Base-by-base conservation (phyloP, 92 coral and sea anemone species). In the Zoanthus solanderi region DNA sequence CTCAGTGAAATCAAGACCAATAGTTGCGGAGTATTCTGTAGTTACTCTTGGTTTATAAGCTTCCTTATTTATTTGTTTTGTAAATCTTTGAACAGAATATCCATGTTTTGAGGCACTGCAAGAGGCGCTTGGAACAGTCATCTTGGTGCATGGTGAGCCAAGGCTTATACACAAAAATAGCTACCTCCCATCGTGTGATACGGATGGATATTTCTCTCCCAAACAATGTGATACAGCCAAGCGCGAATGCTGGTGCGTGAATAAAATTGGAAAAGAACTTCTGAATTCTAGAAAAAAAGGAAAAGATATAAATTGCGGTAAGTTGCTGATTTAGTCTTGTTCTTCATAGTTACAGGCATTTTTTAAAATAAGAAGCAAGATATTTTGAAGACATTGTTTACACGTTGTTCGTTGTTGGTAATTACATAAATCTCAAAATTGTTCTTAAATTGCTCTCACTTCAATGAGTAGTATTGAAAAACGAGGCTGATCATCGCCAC, bases 131-230 rank as follows among this genome's bases (percentile, higher is more conserved):
- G 56, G 56, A 9, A 88, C 69, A 15, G n/a, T 29, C 12, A 34
- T 88, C 50, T 29, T 81, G 52, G 53, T 83, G n/a, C 68, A n/a
- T 45, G 88, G 88, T 47, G 91, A 73, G 31, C 83, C 83, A 32
- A 63, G 30, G 17, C 68, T 63, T 6, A 54, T 54, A 54, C 67
- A 78, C 68, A 54, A 54, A 15, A 78, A 54, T 9, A 11, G 66
- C 5, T 29, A 30, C 83, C 63, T 78, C 14, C 83, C 83, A 54
- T 28, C 44, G 45, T 78, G 83, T 28, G 68, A 78, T 54, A 15
- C 13, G 15, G 48, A 78, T 2, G 83, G 83, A 7, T 78, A 52
- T 52, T 78, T 78, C 83, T 50, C 67, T 18, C 68, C 31, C 16
- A 78, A 78, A 30, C 83, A 78, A 45, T 78, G 83, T 63, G 66